Percentiles rank a stretch among this genome's conserved stretches.
phyloP scores from a whole-genome alignment of 1,140 invertebrate species.

The Caerostris extrusa region DNA sequence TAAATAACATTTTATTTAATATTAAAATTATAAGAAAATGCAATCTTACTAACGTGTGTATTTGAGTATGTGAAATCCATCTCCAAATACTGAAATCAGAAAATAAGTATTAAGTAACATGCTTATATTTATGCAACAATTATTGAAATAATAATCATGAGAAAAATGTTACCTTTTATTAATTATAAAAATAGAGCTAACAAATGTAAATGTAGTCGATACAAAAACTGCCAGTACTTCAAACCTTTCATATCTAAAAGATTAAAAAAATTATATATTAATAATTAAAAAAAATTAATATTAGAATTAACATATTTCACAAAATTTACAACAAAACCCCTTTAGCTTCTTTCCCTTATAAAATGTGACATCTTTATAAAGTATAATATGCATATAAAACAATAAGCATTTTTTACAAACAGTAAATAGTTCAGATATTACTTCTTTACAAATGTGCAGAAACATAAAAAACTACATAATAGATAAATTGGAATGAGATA shows the following conservation, averaged over 20 bases:
- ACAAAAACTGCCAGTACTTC: constrained; percentile 73
- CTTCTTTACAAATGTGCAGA: no score
- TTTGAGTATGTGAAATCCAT: constrained; percentile 66
- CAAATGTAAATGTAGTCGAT: constrained; percentile 67
- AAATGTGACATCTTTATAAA: no score
- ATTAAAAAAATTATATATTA: neutral
- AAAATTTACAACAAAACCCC: neutral
- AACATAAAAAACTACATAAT: no score
- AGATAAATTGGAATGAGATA: no score
- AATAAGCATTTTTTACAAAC: no score
- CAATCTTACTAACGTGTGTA: constrained; percentile 52
- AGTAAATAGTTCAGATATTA: no score
- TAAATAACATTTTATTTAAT: no score
- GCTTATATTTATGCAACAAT: neutral
- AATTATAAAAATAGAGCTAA: constrained; percentile 66
- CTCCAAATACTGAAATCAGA: constrained; percentile 54
- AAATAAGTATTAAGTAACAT: neutral
- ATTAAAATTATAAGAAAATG: no score
- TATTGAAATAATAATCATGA: neutral
- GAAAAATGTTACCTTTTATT: constrained; percentile 64
- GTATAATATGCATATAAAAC: no score
- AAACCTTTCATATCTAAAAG: constrained; percentile 66
- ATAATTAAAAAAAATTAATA: neutral
- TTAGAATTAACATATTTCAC: neutral
- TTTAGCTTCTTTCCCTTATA: no score